A percentile compares a stretch with the other conserved stretches of the same genome.
These are phyloP conservation scores for Physella acuta DNA, from an alignment of 1,140 invertebrate genomes.

Conservation along the genomic window DNA sequence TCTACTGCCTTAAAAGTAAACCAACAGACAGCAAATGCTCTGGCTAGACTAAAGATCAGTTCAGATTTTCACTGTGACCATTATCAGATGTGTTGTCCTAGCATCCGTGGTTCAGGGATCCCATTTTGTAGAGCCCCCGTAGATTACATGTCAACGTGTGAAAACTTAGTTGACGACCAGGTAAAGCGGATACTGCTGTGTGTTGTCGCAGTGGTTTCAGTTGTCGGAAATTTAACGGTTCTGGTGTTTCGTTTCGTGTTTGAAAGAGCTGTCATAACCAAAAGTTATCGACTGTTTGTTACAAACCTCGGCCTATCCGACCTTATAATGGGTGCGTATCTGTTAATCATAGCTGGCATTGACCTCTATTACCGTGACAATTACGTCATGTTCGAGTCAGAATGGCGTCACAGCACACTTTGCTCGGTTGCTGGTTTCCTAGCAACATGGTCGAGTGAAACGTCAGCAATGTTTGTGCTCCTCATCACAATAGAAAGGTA, in stretches of 20 bases:
- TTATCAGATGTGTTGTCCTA: conserved; percentile 38
- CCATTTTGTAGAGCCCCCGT: conserved; percentile 28
- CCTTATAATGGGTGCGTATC: conserved; percentile 65
- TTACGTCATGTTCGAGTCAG: conserved; percentile 63
- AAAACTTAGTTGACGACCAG: conserved; percentile 33
- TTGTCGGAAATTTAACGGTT: conserved; percentile 37
- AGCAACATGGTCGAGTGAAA: conserved; percentile 65
- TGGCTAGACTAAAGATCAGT: neutral
- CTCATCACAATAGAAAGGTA: too few species aligned
- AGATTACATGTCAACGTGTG: conserved; percentile 40
- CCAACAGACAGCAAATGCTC: neutral
- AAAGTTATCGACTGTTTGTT: conserved; percentile 45
- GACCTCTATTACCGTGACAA: conserved; percentile 64
- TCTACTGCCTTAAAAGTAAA: neutral
- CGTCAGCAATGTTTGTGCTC: conserved; percentile 25
- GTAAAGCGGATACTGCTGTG: conserved; percentile 37
- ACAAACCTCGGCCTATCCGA: conserved; percentile 68
- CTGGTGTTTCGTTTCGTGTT: too few species aligned
- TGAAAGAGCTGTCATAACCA: conserved; percentile 12
- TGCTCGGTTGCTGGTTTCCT: conserved; percentile 68
- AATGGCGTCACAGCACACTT: conserved; percentile 62
- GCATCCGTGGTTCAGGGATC: conserved; percentile 22
- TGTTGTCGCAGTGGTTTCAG: conserved; percentile 34
- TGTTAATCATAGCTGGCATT: conserved; percentile 64
- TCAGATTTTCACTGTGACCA: conserved; percentile 29